phyloP scores from a whole-genome alignment of 2,113 vertebrate genomes.

The Etheostoma spectabile region DNA sequence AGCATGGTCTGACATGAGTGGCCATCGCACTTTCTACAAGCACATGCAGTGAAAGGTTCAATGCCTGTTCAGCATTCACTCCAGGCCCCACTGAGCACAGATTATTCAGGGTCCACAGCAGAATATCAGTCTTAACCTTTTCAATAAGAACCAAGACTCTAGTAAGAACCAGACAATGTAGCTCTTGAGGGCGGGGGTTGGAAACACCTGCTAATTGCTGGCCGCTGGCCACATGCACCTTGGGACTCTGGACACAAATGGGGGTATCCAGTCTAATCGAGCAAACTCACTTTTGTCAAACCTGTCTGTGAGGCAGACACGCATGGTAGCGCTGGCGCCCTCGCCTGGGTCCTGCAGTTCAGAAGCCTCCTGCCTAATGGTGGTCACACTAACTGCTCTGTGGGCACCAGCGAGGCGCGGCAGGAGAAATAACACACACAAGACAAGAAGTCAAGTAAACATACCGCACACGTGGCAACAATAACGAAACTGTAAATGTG shows the following conservation, averaged over 20 bases:
- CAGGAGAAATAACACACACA: conserved; percentile 83
- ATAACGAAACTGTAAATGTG: conserved; percentile 31
- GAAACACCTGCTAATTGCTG: conserved; percentile 45
- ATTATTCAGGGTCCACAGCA: conserved; percentile 46
- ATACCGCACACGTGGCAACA: conserved; percentile 41
- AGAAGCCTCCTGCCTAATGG: conserved; percentile 85
- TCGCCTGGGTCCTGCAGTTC: conserved; percentile 80
- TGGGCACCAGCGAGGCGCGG: conserved; percentile 65
- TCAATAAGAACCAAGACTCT: too few relatives aligned
- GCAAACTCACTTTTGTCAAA: conserved; percentile 89
- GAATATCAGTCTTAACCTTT: conserved; percentile 35
- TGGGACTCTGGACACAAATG: conserved; percentile 50
- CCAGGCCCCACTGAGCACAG: conserved; percentile 78
- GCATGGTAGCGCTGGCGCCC: conserved; percentile 79
- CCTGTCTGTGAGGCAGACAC: conserved; percentile 82
- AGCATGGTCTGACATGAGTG: conserved; percentile 19
- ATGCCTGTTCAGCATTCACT: conserved; percentile 61
- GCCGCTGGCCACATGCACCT: conserved; percentile 75
- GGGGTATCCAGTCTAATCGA: conserved; percentile 70
- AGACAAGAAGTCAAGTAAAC: conserved; percentile 67
- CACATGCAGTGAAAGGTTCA: conserved; percentile 73
- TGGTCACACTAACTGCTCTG: conserved; percentile 89
- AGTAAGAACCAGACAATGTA: conserved; percentile 52
- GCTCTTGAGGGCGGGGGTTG: conserved; percentile 74
- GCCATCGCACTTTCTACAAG: conserved; percentile 48